Percentiles rank a stretch among this genome's conserved stretches.
phyloP scores from a whole-genome alignment of 1,140 invertebrate species.

The Cecropterus lyciades region DNA sequence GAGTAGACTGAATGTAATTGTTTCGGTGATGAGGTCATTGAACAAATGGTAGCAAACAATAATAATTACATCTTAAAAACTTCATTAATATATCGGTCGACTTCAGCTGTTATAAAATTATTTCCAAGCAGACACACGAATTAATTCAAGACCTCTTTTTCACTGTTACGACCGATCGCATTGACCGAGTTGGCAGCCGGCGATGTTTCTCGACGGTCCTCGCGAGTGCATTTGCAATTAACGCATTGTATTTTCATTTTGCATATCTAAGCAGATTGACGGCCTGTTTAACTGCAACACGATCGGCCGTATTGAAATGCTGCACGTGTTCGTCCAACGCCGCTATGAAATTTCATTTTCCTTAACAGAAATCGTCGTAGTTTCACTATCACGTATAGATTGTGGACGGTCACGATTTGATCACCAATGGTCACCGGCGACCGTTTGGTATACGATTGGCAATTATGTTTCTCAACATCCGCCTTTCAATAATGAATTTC shows the following conservation, averaged over 20 bases:
- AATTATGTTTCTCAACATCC: conserved; percentile 10
- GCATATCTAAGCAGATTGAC: conserved; percentile 58
- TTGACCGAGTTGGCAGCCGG: conserved; percentile 62
- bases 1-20: no score
- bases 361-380: conserved; percentile 37
- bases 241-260: conserved; percentile 57
- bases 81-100: neutral
- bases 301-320: conserved; percentile 46
- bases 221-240: conserved; percentile 59
- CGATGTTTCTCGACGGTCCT: conserved; percentile 48
- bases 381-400: conserved; percentile 38
- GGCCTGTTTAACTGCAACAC: conserved; percentile 53
- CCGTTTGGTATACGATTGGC: conserved; percentile 7
- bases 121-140: neutral
- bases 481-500: conserved; percentile 1
- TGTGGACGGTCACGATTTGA: conserved; percentile 36
- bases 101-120: neutral
- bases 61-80: neutral
- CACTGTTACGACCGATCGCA: conserved; percentile 53
- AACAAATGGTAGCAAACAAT: no score
- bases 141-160: conserved; percentile 11
- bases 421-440: conserved; percentile 19
- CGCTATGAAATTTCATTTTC: conserved; percentile 52
- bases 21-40: no score
- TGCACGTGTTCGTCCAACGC: conserved; percentile 42